Conservation (phyloP, 2,888 invertebrate genomes). For the Oxystoma pomonae region DNA sequence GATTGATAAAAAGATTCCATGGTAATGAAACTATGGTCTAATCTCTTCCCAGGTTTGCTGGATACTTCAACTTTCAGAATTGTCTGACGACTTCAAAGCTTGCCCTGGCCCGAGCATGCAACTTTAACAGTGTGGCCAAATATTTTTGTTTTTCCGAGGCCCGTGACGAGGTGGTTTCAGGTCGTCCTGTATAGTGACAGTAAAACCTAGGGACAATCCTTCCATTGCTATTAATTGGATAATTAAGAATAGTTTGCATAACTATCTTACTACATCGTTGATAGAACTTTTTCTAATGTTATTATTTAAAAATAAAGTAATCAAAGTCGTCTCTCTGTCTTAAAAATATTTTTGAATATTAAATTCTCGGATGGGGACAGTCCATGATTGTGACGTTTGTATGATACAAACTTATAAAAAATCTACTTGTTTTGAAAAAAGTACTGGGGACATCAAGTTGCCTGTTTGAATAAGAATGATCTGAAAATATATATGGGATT, state of each 20-base stretch:
- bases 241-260: not conserved
- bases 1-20: too few species aligned
- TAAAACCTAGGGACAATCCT: not conserved
- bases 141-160: not conserved
- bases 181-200: not conserved
- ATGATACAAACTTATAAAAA: too few species aligned
- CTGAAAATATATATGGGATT: too few species aligned
- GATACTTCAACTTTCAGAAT: not conserved
- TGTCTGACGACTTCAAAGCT: not conserved
- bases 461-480: too few species aligned
- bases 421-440: too few species aligned
- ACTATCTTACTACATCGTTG: slow-evolving; percentile 4
- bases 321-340: too few species aligned
- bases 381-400: too few species aligned
- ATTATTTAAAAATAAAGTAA: not conserved
- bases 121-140: not conserved
- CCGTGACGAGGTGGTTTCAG: not conserved
- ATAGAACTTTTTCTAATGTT: not conserved
- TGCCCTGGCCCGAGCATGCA: not conserved
- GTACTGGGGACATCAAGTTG: too few species aligned
- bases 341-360: too few species aligned
- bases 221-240: not conserved
- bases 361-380: too few species aligned
- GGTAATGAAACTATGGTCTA: not conserved
- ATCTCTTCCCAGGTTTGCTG: not conserved